Evolutionary conservation across 1,140 invertebrate genomes (phyloP).

Genomic region (Pachyrhynchus sulphureomaculatus): DNA sequence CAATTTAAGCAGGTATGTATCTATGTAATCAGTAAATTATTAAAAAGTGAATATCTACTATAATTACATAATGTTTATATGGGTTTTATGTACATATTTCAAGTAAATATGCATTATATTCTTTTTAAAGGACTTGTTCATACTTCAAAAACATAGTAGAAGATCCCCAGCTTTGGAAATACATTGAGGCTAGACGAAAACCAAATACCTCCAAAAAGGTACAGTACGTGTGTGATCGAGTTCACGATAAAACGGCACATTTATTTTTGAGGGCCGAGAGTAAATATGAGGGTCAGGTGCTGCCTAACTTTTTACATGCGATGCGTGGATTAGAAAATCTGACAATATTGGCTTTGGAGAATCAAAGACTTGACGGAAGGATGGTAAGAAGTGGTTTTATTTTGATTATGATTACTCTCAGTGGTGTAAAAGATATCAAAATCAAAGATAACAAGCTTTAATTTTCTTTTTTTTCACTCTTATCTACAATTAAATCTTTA

Average conservation of each 20-base stretch:
- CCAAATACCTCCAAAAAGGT: slow-evolving; percentile 35
- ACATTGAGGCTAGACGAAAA: slow-evolving; percentile 34
- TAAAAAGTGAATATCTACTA: neutral
- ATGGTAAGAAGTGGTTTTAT: slow-evolving; percentile 20
- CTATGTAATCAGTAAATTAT: neutral
- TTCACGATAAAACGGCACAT: slow-evolving; percentile 33
- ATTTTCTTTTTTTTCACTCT: too few relatives aligned
- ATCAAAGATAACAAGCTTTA: too few relatives aligned
- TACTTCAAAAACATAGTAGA: slow-evolving; percentile 35
- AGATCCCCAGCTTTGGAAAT: slow-evolving; percentile 35
- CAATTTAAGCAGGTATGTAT: slow-evolving; percentile 34
- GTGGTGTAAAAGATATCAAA: neutral
- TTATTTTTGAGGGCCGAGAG: slow-evolving; percentile 31
- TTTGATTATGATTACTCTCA: neutral
- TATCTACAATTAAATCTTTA: neutral
- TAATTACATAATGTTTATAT: neutral
- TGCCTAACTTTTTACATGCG: slow-evolving; percentile 7
- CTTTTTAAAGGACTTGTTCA: slow-evolving; percentile 35
- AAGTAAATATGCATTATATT: neutral
- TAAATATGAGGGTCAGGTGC: slow-evolving; percentile 21
- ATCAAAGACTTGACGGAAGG: slow-evolving; percentile 33
- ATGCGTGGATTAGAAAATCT: slow-evolving; percentile 26
- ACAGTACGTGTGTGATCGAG: slow-evolving; percentile 30
- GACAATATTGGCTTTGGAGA: slow-evolving; percentile 40
- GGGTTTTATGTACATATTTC: neutral